Percentiles rank a stretch among this genome's conserved stretches.
phyloP scores from a whole-genome alignment of 2,888 invertebrate genomes.

The Hololepta plana region DNA sequence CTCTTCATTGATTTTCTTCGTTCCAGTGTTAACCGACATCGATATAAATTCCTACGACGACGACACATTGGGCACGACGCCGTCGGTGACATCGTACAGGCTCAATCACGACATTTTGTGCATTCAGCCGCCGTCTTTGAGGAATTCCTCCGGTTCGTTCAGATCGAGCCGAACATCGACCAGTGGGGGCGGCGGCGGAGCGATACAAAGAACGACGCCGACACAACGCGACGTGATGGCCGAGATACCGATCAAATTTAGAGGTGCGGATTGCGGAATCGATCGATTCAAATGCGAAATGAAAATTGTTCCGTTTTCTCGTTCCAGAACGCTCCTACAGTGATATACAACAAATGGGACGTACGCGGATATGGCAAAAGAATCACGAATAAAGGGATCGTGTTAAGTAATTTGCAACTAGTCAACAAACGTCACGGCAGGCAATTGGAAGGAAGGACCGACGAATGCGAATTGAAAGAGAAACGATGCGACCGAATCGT shows the following conservation, averaged over 20 bases:
- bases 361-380: too few species aligned
- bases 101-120: constrained; percentile 24
- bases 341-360: constrained; percentile 38
- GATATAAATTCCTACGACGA: constrained; percentile 33
- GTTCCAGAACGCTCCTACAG: constrained; percentile 39
- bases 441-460: too few species aligned
- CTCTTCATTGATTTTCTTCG: constrained; percentile 9
- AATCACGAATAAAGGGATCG: too few species aligned
- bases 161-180: constrained; percentile 17
- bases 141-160: constrained; percentile 20
- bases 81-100: constrained; percentile 24
- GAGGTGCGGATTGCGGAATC: constrained; percentile 24
- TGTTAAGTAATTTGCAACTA: too few species aligned
- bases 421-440: too few species aligned
- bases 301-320: too few species aligned
- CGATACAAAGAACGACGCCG: constrained; percentile 14
- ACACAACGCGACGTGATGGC: constrained; percentile 16
- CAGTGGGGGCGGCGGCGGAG: too few species aligned
- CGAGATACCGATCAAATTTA: constrained; percentile 24
- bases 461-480: too few species aligned
- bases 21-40: constrained; percentile 37
- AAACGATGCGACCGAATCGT: too few species aligned
- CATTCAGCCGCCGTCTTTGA: constrained; percentile 22
- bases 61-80: constrained; percentile 24
- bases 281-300: too few species aligned